Evolutionary conservation across 2,113 vertebrate species (phyloP), one percentile per base, ranked within the genome.

Genomic region (Micronycteris hirsuta): DNA sequence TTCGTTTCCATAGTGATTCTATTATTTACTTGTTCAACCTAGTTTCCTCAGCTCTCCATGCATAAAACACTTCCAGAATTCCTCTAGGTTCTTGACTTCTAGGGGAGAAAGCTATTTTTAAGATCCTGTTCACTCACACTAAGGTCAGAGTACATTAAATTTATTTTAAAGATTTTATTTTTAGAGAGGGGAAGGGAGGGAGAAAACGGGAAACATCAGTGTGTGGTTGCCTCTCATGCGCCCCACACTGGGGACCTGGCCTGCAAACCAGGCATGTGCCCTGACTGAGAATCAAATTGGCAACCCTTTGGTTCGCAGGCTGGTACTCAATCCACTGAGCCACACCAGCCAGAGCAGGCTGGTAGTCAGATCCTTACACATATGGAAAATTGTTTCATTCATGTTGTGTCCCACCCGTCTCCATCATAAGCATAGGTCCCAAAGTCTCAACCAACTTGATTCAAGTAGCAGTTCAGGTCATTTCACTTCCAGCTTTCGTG

Each of bases 1-100:
- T 70, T 47, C 22, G 65, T 85, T 95, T 95, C 84, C 90, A 73
- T 15, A 80, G 43, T 47, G 74, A 96, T 31, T 92, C 14, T 38
- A 65, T 68, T 26, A 65, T 43, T 74, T 84, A 45, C 28, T 68
- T 70, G 85, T 88, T 96, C 61, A 84, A 65, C 7, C 19, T 41
- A 7, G 41, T 33, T 87, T 61, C 38, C 31, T 86, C 83, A 71
- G 28, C 67, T 67, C 17, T 47, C 22, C 67, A 7, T n/a, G 17
- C 13, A 89, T 47, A 54, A 86, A 78, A 61, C 3, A 33, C 14
- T 89, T 68, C 28, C 70, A 47, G 49, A 91, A 65, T 17, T 80
- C 19, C 49, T 71, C 54, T 38, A 84, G 22, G 22, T 86, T 81
- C n/a, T 83, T 71, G 9, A 38, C 9, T 86, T 90, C 33, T 47